Evolutionary conservation across 2,888 invertebrate genomes (phyloP).

Genomic region (Eupithecia dodoneata): DNA sequence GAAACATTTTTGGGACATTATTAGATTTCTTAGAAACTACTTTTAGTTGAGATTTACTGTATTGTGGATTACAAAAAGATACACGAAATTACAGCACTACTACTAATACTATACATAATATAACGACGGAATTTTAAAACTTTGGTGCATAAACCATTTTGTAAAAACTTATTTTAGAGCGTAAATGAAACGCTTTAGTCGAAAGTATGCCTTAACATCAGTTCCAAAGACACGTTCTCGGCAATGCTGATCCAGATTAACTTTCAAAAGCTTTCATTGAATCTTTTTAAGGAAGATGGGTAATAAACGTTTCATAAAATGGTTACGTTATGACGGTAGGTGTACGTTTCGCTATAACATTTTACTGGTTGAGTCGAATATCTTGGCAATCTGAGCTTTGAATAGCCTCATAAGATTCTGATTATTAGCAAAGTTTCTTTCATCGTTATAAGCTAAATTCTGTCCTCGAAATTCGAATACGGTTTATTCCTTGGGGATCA

Average conservation of each 20-base stretch:
- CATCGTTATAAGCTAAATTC: constrained; percentile 13
- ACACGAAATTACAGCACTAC: background rate
- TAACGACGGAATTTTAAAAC: background rate
- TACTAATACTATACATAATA: background rate
- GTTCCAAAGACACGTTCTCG: constrained; percentile 26
- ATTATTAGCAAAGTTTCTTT: constrained; percentile 23
- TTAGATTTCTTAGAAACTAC: no score
- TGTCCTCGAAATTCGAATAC: background rate
- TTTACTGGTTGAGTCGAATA: constrained; percentile 36
- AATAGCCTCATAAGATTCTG: constrained; percentile 18
- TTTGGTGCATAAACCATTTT: background rate
- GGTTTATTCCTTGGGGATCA: background rate
- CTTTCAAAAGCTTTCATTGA: constrained; percentile 39
- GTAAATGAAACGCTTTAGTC: background rate
- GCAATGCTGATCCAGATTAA: constrained; percentile 39
- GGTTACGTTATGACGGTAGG: constrained; percentile 42
- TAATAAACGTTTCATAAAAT: constrained; percentile 47
- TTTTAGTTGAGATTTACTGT: background rate
- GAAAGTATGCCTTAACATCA: constrained; percentile 13
- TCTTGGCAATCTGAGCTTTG: constrained; percentile 35
- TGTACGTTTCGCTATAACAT: constrained; percentile 40
- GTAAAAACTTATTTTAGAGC: background rate
- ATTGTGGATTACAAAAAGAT: background rate
- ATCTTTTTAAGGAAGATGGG: constrained; percentile 39
- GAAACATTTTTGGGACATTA: no score